Base-by-base conservation (phyloP, 2,797 vertebrate species). In the Ctenopoma multispine region DNA sequence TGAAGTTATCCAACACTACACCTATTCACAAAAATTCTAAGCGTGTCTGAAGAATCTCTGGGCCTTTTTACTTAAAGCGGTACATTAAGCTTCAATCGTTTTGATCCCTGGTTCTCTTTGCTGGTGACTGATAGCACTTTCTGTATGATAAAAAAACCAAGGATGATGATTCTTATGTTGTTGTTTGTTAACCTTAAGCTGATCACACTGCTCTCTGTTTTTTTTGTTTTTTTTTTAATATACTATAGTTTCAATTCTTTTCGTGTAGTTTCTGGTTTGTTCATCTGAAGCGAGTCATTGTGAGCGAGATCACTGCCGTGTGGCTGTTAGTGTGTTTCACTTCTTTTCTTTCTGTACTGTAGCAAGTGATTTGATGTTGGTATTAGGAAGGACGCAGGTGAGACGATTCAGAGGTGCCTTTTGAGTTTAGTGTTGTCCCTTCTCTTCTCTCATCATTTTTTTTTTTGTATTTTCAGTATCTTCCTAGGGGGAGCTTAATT, bases 401-500 rank as follows among this genome's bases (percentile, higher is more conserved):
- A 81, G 70, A 74, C 74, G 78, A 81, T 80, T 89, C 84, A 87
- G 83, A 89, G 87, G 92, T 93, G 92, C 92, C 91, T 94, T 93
- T 93, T 80, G 68, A 69, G 77, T 91, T 87, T 51, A 69, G 47
- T 83, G 61, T 75, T 86, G 56, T 77, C 72, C 49, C 60, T 77
- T 62, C 7, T 43, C 21, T 61, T 24, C 20, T 64, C 31, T 74
- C 43, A 7, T 9, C 24, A 13, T 44, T n/a, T n/a, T 7, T 3
- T 41, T 72, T 67, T 53, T 73, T 82, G 68, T 84, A 72, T 78
- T 81, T 77, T 49, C 62, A n/a, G 47, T 47, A 68, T 82, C 62
- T 89, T 87, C 82, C 64, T 59, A 86, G 81, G 90, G 90, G 89
- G 90, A 93, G 90, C 89, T 93, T 92, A 92, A 91, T 94, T 89